Percentiles rank a stretch among this genome's conserved stretches.
These are phyloP conservation scores for Chlorops oryzae DNA, from an alignment of 1,140 invertebrate species.

Conservation along the genomic window DNA sequence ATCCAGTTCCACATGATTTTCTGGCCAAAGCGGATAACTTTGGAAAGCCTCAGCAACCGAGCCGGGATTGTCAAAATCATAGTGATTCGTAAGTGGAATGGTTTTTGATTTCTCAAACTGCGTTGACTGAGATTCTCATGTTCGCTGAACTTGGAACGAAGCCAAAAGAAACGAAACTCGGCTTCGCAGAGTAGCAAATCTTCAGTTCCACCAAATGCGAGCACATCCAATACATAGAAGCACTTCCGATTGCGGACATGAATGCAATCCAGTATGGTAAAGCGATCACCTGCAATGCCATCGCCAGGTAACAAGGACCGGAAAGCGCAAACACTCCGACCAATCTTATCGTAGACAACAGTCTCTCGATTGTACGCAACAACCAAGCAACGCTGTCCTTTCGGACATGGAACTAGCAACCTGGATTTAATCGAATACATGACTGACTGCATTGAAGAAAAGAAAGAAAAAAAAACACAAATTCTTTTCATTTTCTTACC, in stretches of 20 bases:
- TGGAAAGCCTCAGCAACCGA: conserved; percentile 23
- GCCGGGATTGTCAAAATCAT: conserved; percentile 29
- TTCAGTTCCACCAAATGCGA: conserved; percentile 76
- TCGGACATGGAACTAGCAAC: conserved; percentile 76
- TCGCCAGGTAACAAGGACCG: conserved; percentile 67
- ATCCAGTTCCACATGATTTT: conserved; percentile 54
- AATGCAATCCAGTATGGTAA: conserved; percentile 71
- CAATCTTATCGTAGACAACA: conserved; percentile 64
- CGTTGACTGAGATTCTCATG: conserved; percentile 11
- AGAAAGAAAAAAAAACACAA: no score
- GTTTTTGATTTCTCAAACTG: conserved; percentile 23
- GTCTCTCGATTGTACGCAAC: conserved; percentile 69
- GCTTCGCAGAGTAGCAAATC: conserved; percentile 71
- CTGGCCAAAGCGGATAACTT: conserved; percentile 30
- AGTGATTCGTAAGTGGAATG: conserved; percentile 23
- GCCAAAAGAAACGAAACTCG: conserved; percentile 34
- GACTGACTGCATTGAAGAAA: no score
- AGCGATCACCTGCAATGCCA: conserved; percentile 50
- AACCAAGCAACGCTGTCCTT: conserved; percentile 70
- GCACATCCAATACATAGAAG: conserved; percentile 74
- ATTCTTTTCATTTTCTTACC: no score
- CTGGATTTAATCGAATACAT: no score
- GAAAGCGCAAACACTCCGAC: conserved; percentile 56
- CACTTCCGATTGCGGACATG: conserved; percentile 58
- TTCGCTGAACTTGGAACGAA: conserved; percentile 33